Base-by-base conservation (phyloP, 2,113 vertebrate species). In the Macheiramphus alcinus region DNA sequence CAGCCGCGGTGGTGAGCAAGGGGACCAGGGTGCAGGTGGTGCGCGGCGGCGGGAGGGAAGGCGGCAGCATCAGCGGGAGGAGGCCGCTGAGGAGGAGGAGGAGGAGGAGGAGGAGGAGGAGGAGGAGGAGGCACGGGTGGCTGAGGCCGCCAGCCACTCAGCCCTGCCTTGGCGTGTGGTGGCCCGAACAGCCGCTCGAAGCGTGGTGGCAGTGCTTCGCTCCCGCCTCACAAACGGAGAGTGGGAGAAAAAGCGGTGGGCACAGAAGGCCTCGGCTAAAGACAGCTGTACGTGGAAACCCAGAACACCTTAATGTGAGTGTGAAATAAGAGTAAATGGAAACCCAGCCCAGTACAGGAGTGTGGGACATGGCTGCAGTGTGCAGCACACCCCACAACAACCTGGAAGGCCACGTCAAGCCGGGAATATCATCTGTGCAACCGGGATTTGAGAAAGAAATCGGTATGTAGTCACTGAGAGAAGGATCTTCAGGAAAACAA, bases 171-270 rank as follows among this genome's bases (percentile, higher is more conserved):
- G 0, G 70, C 1, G 0, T 7, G 32, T 13, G 10, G 32, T 0
- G 0, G n/a, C 42, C 75, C 5, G 3, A 48, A 17, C 42, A 36
- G 59, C 38, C 10, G 0, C 43, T 36, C 0, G 0, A 48, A 58
- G 59, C 21, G 31, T 58, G 59, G 17, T 7, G 36, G 26, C 27
- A 16, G 36, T 16, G 52, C 27, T 31, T 53, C 2, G 4, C 11
- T 53, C 16, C 29, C 11, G 4, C 27, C 53, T 31, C 17, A 4
- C 26, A 67, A n/a, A 72, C 0, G 0, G 26, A 68, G 42, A 20
- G 48, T 11, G 26, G 32, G 13, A 4, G 22, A 48, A 73, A 47
- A 38, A 29, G 18, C 7, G 55, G 40, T 14, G 47, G n/a, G 47
- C 23, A 34, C 12, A 13, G 58, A 31, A 71, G 38, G 11, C 25